Evolutionary conservation across 2,888 invertebrate genomes (phyloP), one percentile per base, ranked within the genome.

Genomic region (Pandemis heparana): DNA sequence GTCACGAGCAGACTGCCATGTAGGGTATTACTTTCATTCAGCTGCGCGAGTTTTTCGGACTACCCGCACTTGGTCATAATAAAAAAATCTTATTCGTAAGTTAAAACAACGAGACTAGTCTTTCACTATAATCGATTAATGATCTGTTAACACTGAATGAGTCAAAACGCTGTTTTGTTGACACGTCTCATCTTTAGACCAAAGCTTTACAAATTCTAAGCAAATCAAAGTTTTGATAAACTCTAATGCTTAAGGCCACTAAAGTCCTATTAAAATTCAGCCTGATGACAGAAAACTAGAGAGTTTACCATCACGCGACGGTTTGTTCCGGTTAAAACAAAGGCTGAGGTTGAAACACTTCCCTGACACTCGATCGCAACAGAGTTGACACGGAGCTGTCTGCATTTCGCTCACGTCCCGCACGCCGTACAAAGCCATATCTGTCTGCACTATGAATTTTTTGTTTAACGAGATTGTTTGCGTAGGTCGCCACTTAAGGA

Each of bases 391-490:
- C 69, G 76, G 77, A 72, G 75, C 76, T 18, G 46, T 79, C 72
- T 61, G 68, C 75, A 83, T 82, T 83, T 79, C 67, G 63, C 76
- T 82, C 83, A 83, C 83, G 83, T 82, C 77, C 63, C 65, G 70
- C 66, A 67, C 71, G 70, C 78, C 79, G 80, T 79, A 79, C 79
- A 82, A 79, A 79, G 76, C 77, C 77, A 83, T 83, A 82, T 81
- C 80, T 82, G 83, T 82, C 81, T 83, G 76, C 83, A 82, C 83
- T 83, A 81, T 82, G 81, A 82, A 85, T 85, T 84, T 83, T 79
- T 79, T 80, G 79, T 74, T 76, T 78, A 80, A 78, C 74, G 76
- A 75, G 66, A 66, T 77, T 77, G 74, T 72, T 63, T n/a, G 64
- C 61, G 74, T 74, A 71, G 76, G 77, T 81, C 78, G 79, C 64